Evolutionary conservation across 1,140 invertebrate genomes (phyloP).

Genomic region (Reticulitermes speratus): DNA sequence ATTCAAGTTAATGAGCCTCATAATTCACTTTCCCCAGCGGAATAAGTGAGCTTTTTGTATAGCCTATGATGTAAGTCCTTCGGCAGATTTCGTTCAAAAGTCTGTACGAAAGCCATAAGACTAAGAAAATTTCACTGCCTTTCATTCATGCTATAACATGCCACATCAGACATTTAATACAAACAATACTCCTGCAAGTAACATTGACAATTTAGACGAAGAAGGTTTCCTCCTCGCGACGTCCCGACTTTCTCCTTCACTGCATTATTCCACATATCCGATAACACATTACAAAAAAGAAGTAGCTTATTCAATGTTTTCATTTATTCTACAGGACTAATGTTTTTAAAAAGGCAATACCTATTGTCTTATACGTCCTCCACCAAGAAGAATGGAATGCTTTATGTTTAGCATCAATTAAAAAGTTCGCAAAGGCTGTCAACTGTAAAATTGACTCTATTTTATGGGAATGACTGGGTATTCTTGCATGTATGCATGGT

Average conservation of each 20-base stretch:
- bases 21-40: no score
- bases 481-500: neutral
- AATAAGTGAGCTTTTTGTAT: no score
- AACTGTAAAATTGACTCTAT: constrained; percentile 14
- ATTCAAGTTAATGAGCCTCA: no score
- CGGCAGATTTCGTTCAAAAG: no score
- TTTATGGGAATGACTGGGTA: neutral
- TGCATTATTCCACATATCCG: neutral
- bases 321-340: neutral
- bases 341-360: neutral
- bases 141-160: no score
- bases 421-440: constrained; percentile 5
- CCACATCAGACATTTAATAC: no score
- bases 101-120: no score
- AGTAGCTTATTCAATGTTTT: neutral
- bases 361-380: neutral
- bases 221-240: no score
- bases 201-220: no score
- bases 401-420: constrained; percentile 1
- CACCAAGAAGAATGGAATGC: neutral
- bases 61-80: no score
- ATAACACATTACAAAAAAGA: neutral
- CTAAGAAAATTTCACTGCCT: no score
- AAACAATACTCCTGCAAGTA: no score
- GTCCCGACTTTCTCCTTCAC: neutral